A percentile compares a stretch with the other conserved stretches of the same genome.
Conservation (phyloP, 1,140 invertebrate genomes). For the Halotydeus destructor region DNA sequence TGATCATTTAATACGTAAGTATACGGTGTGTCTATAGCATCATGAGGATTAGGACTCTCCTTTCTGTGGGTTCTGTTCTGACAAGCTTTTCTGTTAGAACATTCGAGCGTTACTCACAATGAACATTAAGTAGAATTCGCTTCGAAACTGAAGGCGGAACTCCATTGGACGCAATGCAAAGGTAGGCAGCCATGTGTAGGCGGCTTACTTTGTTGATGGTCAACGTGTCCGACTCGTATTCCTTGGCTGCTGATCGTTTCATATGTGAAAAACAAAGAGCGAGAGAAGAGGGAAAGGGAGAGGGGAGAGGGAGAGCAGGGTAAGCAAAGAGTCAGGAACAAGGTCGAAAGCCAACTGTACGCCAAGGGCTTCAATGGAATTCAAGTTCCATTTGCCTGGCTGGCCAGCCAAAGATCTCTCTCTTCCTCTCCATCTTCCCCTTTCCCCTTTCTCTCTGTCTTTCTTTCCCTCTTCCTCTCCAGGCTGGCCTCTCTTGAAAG, state of each 20-base stretch:
- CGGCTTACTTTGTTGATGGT: conserved; percentile 64
- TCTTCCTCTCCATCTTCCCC: no score
- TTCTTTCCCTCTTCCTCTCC: no score
- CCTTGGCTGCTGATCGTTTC: conserved; percentile 1
- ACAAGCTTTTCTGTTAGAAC: no score
- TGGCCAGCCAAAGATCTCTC: no score
- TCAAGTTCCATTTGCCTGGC: no score
- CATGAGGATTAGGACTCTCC: no score
- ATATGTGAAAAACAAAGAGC: not conserved
- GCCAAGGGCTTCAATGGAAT: no score
- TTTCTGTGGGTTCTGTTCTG: no score
- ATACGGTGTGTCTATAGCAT: no score
- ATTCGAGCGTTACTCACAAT: conserved; percentile 58
- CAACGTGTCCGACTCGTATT: conserved; percentile 23
- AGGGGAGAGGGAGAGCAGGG: not conserved
- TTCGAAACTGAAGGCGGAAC: conserved; percentile 58
- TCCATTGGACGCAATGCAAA: conserved; percentile 52
- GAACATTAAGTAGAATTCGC: conserved; percentile 45
- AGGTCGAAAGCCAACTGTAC: not conserved
- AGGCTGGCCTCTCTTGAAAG: not conserved
- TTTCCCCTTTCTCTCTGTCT: no score
- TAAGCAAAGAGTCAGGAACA: not conserved
- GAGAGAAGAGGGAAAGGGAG: not conserved
- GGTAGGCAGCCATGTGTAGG: conserved; percentile 69
- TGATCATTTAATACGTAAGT: no score